Percentiles rank a stretch among this genome's conserved stretches.
These are phyloP conservation scores for Zoanthus solanderi DNA, from an alignment of 92 coral and sea anemone genomes.

Conservation along the genomic window DNA sequence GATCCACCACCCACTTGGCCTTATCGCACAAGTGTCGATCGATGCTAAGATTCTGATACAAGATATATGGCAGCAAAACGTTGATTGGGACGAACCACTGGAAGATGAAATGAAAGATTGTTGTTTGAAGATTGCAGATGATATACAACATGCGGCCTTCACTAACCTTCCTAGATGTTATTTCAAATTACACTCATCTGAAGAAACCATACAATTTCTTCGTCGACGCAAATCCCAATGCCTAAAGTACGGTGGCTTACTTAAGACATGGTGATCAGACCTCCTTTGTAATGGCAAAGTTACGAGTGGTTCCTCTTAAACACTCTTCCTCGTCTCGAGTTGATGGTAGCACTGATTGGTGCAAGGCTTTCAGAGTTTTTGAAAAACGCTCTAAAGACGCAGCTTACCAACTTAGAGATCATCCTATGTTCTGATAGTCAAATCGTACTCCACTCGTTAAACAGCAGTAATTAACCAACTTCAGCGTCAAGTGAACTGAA, in stretches of 20 bases:
- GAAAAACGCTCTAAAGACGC: not conserved
- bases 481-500: not conserved
- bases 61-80: slow-evolving; percentile 8
- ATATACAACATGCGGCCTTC: not conserved
- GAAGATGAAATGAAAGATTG: slow-evolving; percentile 46
- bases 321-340: slow-evolving; percentile 58
- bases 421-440: slow-evolving; percentile 65
- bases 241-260: slow-evolving; percentile 34
- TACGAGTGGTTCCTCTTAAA: slow-evolving; percentile 56
- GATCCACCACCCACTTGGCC: slow-evolving; percentile 49
- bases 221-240: slow-evolving; percentile 29
- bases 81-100: slow-evolving; percentile 41
- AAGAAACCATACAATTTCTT: not conserved
- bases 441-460: slow-evolving; percentile 65
- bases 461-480: slow-evolving; percentile 34
- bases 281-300: slow-evolving; percentile 52
- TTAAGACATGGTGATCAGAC: slow-evolving; percentile 35
- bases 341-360: slow-evolving; percentile 51
- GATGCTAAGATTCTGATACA: slow-evolving; percentile 56
- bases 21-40: slow-evolving; percentile 42
- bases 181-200: not conserved
- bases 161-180: not conserved
- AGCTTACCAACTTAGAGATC: slow-evolving; percentile 11
- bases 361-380: slow-evolving; percentile 42
- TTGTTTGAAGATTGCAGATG: slow-evolving; percentile 43